Evolutionary conservation across 2,113 vertebrate species (phyloP).

Genomic region (Clupea harengus): DNA sequence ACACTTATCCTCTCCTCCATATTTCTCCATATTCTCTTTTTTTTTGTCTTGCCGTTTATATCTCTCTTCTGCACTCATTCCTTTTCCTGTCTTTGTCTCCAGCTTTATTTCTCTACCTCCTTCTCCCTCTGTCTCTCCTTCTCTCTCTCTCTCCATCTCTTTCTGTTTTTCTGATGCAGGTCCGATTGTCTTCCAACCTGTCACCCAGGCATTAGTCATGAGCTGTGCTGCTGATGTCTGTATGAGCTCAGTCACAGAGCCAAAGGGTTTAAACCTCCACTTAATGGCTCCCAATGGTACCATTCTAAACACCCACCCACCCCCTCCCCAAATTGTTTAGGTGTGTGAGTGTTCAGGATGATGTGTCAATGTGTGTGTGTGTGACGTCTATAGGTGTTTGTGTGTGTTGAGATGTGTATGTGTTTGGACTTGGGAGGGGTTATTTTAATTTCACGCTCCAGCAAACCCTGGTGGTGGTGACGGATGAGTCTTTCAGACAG

Average conservation of each 20-base stretch:
- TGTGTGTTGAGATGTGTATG: conserved; percentile 21
- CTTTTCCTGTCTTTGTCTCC: too few species aligned
- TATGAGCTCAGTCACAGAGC: conserved; percentile 72
- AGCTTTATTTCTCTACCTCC: not conserved
- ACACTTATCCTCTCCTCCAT: not conserved
- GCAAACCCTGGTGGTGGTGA: conserved; percentile 77
- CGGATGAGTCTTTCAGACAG: conserved; percentile 75
- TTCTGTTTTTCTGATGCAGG: not conserved
- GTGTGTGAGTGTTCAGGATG: not conserved
- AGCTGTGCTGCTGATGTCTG: conserved; percentile 47
- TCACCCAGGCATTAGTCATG: conserved; percentile 39
- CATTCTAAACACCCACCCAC: conserved; percentile 54
- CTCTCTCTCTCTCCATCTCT: not conserved
- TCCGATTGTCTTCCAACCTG: conserved; percentile 31
- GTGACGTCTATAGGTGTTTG: conserved; percentile 11
- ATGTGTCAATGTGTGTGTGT: not conserved
- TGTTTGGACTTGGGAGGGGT: conserved; percentile 37
- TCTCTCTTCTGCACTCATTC: not conserved
- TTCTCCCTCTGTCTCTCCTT: not conserved
- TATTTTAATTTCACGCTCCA: conserved; percentile 89
- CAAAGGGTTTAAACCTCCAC: conserved; percentile 54
- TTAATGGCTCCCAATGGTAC: conserved; percentile 66
- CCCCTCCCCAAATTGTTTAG: not conserved
- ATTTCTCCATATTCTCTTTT: not conserved
- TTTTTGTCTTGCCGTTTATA: not conserved